phyloP scores from a whole-genome alignment of 2,113 vertebrate genomes.

The Rana temporaria region DNA sequence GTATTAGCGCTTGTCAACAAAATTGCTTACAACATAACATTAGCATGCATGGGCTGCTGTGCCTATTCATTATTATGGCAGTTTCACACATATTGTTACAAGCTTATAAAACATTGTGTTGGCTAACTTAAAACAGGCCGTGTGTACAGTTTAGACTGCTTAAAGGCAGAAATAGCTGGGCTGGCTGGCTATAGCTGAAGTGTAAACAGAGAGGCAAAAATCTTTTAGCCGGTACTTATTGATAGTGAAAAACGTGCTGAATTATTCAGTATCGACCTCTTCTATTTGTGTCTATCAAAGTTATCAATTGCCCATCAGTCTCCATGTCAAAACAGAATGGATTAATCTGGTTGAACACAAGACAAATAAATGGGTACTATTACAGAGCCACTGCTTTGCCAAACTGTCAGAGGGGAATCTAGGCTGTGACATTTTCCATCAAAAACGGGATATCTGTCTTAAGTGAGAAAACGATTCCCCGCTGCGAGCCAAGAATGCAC shows the following conservation, averaged over 20 bases:
- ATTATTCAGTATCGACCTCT: conserved; percentile 86
- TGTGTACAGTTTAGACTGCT: conserved; percentile 95
- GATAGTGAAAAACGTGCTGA: conserved; percentile 79
- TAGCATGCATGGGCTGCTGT: conserved; percentile 98
- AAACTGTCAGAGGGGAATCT: conserved; percentile 83
- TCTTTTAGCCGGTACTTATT: conserved; percentile 85
- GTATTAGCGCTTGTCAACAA: conserved; percentile 99
- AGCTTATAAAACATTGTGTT: conserved; percentile 98
- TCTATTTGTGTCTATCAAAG: conserved; percentile 89
- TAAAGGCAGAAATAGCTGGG: conserved; percentile 86
- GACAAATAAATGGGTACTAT: conserved; percentile 85
- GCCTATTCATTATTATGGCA: conserved; percentile 99
- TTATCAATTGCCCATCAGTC: conserved; percentile 89
- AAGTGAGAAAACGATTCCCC: conserved; percentile 79
- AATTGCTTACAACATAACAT: conserved; percentile 99
- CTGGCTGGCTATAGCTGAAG: conserved; percentile 83
- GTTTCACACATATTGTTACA: conserved; percentile 95
- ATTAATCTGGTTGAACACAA: conserved; percentile 86
- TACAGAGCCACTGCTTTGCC: conserved; percentile 81
- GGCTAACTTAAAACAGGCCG: conserved; percentile 79
- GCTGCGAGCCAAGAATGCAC: conserved; percentile 95
- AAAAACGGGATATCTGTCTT: conserved; percentile 94
- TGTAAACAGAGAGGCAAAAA: conserved; percentile 83
- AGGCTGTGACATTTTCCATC: conserved; percentile 84
- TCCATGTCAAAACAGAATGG: conserved; percentile 87